Evolutionary conservation across 1,140 invertebrate genomes (phyloP).

Genomic region (Trichonephila clavipes): DNA sequence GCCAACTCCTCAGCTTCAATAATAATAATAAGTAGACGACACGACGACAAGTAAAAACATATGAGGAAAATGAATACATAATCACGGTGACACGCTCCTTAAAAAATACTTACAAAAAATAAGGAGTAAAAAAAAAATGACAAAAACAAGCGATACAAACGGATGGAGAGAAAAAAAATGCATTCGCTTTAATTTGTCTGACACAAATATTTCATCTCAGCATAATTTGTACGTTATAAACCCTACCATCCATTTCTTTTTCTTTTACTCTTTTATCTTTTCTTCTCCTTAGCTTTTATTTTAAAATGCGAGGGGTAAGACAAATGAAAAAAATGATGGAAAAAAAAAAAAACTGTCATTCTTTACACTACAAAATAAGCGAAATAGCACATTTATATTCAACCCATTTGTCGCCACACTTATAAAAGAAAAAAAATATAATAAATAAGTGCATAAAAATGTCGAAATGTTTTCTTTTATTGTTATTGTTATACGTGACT

Average conservation of each 20-base stretch:
- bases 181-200: slow-evolving; percentile 72
- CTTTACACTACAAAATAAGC: slow-evolving; percentile 33
- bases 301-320: slow-evolving; percentile 18
- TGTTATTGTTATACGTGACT: slow-evolving; percentile 67
- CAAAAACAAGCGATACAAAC: slow-evolving; percentile 23
- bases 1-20: slow-evolving; percentile 36
- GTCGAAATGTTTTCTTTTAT: slow-evolving; percentile 61
- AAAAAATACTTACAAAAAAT: slow-evolving; percentile 44
- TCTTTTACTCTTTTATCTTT: background rate
- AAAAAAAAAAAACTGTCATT: slow-evolving; percentile 65
- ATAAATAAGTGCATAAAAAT: slow-evolving; percentile 74
- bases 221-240: slow-evolving; percentile 75
- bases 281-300: slow-evolving; percentile 47
- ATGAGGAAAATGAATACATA: slow-evolving; percentile 69
- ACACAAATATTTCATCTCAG: slow-evolving; percentile 73
- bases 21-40: slow-evolving; percentile 62
- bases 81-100: slow-evolving; percentile 56
- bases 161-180: slow-evolving; percentile 19
- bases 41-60: slow-evolving; percentile 46
- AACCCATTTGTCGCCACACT: slow-evolving; percentile 53
- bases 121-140: background rate
- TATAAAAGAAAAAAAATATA: slow-evolving; percentile 44
- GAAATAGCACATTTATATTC: slow-evolving; percentile 68
- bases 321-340: background rate
- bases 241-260: slow-evolving; percentile 42